Percentiles rank a stretch among this genome's conserved stretches.
phyloP scores from a whole-genome alignment of 2,797 vertebrate species.

The Sparidentex hasta region DNA sequence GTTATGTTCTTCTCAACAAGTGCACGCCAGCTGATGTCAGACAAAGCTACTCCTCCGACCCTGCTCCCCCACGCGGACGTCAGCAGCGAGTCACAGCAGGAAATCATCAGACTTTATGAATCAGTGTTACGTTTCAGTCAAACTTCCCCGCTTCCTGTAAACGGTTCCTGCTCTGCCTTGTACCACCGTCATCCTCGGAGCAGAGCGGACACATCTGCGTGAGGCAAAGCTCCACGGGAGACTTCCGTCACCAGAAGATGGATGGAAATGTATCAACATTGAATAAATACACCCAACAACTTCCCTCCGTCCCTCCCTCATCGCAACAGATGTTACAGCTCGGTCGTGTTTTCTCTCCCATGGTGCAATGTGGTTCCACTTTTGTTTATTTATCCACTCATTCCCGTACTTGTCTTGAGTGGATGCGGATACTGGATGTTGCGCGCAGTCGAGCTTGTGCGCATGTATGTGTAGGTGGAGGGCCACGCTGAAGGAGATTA shows the following conservation, averaged over 20 bases:
- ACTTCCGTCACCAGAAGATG: slow-evolving; percentile 61
- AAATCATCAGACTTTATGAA: slow-evolving; percentile 75
- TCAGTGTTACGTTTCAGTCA: slow-evolving; percentile 68
- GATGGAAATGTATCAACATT: slow-evolving; percentile 73
- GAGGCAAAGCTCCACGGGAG: slow-evolving; percentile 58
- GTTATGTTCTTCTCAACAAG: slow-evolving; percentile 61
- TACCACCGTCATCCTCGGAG: slow-evolving; percentile 48
- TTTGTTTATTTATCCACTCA: slow-evolving; percentile 76
- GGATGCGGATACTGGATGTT: slow-evolving; percentile 65
- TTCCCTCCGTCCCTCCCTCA: slow-evolving; percentile 64
- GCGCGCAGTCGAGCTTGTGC: slow-evolving; percentile 33
- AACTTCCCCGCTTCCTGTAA: slow-evolving; percentile 74
- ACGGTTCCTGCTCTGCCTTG: slow-evolving; percentile 48
- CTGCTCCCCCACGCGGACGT: slow-evolving; percentile 56
- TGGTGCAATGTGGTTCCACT: slow-evolving; percentile 75
- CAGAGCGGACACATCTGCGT: slow-evolving; percentile 72
- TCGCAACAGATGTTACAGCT: slow-evolving; percentile 73
- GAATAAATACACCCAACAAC: slow-evolving; percentile 74
- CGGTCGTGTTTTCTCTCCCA: slow-evolving; percentile 49
- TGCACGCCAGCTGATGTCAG: slow-evolving; percentile 44
- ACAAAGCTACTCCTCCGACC: slow-evolving; percentile 29
- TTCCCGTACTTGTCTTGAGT: slow-evolving; percentile 65
- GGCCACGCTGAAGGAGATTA: slow-evolving; percentile 70
- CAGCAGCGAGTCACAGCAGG: slow-evolving; percentile 61
- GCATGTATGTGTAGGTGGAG: slow-evolving; percentile 49